Evolutionary conservation across 2,888 invertebrate genomes (phyloP).

Genomic region (Trachelus iudaicus): DNA sequence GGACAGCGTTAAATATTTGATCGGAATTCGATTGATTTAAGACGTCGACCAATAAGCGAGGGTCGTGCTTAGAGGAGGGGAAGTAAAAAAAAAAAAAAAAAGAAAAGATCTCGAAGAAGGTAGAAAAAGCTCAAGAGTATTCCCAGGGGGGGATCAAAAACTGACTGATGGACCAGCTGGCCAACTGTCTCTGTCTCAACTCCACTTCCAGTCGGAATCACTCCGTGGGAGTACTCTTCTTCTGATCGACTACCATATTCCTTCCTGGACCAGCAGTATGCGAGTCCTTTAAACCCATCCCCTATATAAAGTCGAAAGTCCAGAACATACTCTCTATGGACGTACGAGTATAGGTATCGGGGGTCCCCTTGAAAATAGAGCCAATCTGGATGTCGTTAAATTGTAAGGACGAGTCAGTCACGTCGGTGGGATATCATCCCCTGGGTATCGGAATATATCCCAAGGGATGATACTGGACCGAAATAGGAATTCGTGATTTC

Average conservation of each 20-base stretch:
- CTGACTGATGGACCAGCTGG: constrained; percentile 50
- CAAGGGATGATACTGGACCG: neutral
- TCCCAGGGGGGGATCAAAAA: constrained; percentile 53
- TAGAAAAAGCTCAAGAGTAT: constrained; percentile 36
- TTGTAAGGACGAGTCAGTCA: constrained; percentile 22
- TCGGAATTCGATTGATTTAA: constrained; percentile 61
- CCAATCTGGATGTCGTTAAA: constrained; percentile 50
- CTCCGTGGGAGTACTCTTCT: constrained; percentile 10
- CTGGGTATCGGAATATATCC: neutral
- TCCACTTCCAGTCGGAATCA: constrained; percentile 16
- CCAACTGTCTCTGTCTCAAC: constrained; percentile 56
- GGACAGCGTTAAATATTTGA: constrained; percentile 62
- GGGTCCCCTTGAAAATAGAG: constrained; percentile 47
- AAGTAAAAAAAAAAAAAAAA: constrained; percentile 19
- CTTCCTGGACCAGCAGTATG: constrained; percentile 24
- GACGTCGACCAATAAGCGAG: constrained; percentile 45
- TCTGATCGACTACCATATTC: constrained; percentile 15
- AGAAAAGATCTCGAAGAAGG: constrained; percentile 22
- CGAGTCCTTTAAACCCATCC: constrained; percentile 47
- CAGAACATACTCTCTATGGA: neutral
- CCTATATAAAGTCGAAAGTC: neutral
- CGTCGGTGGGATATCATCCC: neutral
- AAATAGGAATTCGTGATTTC: neutral
- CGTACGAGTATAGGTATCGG: constrained; percentile 4
- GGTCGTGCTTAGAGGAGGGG: constrained; percentile 17